Evolutionary conservation across 2,888 invertebrate species (phyloP).

Genomic region (Agrochola lota): DNA sequence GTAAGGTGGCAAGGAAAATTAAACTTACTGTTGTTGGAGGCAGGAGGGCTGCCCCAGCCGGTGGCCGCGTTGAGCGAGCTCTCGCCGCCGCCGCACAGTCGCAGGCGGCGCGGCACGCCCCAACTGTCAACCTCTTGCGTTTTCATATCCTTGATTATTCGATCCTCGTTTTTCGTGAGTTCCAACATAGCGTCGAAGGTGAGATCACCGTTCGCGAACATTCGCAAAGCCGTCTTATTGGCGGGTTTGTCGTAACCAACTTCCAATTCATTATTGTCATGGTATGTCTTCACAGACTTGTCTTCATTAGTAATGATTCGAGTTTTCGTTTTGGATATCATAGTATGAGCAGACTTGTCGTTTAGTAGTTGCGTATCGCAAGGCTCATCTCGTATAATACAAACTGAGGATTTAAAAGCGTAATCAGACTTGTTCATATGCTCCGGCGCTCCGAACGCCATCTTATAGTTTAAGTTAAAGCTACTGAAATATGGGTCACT

Average conservation of each 20-base stretch:
- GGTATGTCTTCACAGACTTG: slow-evolving; percentile 83
- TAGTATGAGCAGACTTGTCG: slow-evolving; percentile 85
- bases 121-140: slow-evolving; percentile 83
- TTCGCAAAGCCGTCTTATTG: slow-evolving; percentile 77
- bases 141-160: slow-evolving; percentile 77
- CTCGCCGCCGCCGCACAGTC: slow-evolving; percentile 95
- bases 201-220: slow-evolving; percentile 88
- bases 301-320: slow-evolving; percentile 84
- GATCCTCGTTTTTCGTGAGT: slow-evolving; percentile 80
- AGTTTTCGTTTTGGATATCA: slow-evolving; percentile 85
- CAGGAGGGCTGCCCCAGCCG: slow-evolving; percentile 95
- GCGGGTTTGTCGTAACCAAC: slow-evolving; percentile 75
- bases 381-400: slow-evolving; percentile 90
- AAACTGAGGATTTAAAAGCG: slow-evolving; percentile 91
- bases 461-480: slow-evolving; percentile 91
- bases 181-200: slow-evolving; percentile 87
- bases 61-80: slow-evolving; percentile 94
- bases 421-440: slow-evolving; percentile 91
- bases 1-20: slow-evolving; percentile 25
- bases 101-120: slow-evolving; percentile 91
- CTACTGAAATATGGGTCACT: slow-evolving; percentile 91
- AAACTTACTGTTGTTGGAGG: slow-evolving; percentile 91
- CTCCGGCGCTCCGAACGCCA: slow-evolving; percentile 90
- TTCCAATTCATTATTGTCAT: slow-evolving; percentile 88
- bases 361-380: slow-evolving; percentile 87